phyloP scores from a whole-genome alignment of 2,113 vertebrate genomes.

The Perca schrenkii region DNA sequence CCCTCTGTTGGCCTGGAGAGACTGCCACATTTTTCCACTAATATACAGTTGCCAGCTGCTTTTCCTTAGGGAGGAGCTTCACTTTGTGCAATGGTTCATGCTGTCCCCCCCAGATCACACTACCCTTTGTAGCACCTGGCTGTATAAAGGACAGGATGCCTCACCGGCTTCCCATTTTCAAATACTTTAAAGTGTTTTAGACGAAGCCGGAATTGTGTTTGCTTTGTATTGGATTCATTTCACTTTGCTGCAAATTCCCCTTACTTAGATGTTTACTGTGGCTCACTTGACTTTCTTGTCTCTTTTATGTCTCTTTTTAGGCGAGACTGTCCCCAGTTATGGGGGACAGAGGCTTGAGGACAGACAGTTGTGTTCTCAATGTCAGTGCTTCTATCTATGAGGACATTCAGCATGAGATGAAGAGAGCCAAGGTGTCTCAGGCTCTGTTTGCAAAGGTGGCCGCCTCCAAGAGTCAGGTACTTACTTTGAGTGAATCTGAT shows the following conservation, averaged over 20 bases:
- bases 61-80: slow-evolving; percentile 3
- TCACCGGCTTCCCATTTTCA: background rate
- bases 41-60: slow-evolving; percentile 26
- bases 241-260: background rate
- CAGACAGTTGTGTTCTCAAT: slow-evolving; percentile 75
- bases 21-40: slow-evolving; percentile 17
- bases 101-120: background rate
- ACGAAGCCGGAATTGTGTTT: background rate
- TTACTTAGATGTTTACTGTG: background rate
- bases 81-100: background rate
- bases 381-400: slow-evolving; percentile 80
- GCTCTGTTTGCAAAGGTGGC: slow-evolving; percentile 81
- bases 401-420: slow-evolving; percentile 84
- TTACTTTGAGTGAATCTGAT: slow-evolving; percentile 4
- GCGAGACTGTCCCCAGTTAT: slow-evolving; percentile 76
- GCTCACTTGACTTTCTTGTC: background rate
- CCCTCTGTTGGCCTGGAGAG: slow-evolving; percentile 1
- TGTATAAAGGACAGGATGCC: background rate
- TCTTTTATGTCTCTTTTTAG: slow-evolving; percentile 38
- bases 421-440: slow-evolving; percentile 81
- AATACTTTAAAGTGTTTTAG: background rate
- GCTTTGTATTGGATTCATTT: background rate
- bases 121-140: background rate
- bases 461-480: slow-evolving; percentile 82
- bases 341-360: slow-evolving; percentile 73